Evolutionary conservation across 2,113 vertebrate genomes (phyloP), one percentile per base, ranked within the genome.

Genomic region (Eonycteris spelaea): DNA sequence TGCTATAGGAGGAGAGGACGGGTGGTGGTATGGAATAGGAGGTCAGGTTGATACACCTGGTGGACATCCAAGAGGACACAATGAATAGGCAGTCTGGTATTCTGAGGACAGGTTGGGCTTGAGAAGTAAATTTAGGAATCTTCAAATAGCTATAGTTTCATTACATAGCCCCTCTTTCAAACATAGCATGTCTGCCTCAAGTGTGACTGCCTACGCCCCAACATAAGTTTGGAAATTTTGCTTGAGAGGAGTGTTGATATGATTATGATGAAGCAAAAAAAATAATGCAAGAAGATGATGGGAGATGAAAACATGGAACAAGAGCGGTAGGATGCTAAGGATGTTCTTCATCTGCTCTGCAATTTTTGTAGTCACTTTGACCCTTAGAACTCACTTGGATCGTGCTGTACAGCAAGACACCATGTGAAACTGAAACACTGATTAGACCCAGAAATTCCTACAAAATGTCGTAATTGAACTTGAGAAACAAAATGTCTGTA

Each of bases 31-130:
- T 22, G 13, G 9, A 7, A 28, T 28, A 55, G 16, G 35, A 71
- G 33, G 26, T 15, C 85, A 30, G 13, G 7, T 0, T 15, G 26
- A 40, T 22, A n/a, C 2, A 2, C 6, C 19, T 3, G 4, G 4
- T 7, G 35, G 67, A 8, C 33, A 43, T 45, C 19, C 35, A 59
- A 28, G 38, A 5, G 28, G n/a, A 51, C 45, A 22, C 2, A 1
- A 22, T 33, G 55, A 48, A 12, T 7, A 51, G 55, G 70, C 48
- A 48, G 14, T 38, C 40, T 84, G 38, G 26, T 16, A 33, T 12
- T n/a, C 51, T n/a, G 57, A 86, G 30, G 30, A 84, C 15, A 77
- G 65, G 6, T 33, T 7, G 33, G 24, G 13, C 68, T 59, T 77
- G 43, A 45, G 86, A 75, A 63, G 18, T 26, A 38, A 40, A 63